A percentile compares a stretch with the other conserved stretches of the same genome.
These are phyloP conservation scores for Chionoecetes opilio DNA, from an alignment of 1,140 invertebrate species.

Conservation along the genomic window DNA sequence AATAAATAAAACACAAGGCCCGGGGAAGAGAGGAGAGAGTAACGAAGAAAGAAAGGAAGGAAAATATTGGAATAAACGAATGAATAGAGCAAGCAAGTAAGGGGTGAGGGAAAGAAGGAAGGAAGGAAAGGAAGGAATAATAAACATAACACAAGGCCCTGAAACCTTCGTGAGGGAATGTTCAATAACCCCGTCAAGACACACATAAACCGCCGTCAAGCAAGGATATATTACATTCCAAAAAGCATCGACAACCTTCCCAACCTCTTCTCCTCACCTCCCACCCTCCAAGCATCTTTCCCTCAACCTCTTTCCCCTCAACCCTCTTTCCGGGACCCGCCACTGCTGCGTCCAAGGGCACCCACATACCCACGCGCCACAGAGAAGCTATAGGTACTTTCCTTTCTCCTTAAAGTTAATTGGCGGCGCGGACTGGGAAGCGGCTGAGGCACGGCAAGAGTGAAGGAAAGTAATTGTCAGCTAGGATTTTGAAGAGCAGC, in stretches of 20 bases:
- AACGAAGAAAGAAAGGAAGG: not conserved
- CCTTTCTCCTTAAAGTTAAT: no score
- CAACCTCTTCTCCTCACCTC: not conserved
- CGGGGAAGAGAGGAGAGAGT: not conserved
- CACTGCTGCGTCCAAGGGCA: not conserved
- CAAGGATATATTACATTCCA: conserved; percentile 10
- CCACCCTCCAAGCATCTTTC: not conserved
- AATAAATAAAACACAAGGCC: no score
- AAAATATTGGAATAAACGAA: no score
- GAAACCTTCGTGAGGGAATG: not conserved
- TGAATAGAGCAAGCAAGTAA: not conserved
- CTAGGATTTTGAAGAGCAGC: not conserved
- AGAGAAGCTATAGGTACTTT: not conserved
- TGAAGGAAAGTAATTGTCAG: not conserved
- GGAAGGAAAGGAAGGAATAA: not conserved
- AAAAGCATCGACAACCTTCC: conserved; percentile 1
- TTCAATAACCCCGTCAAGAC: not conserved
- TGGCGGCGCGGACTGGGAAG: no score
- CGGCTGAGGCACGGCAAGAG: not conserved
- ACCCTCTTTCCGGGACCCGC: not conserved
- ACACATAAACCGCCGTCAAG: conserved; percentile 1
- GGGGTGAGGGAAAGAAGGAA: not conserved
- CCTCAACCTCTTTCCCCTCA: not conserved
- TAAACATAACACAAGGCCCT: not conserved
- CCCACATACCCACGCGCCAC: conserved; percentile 29